Evolutionary conservation across 92 coral and sea anemone genomes (phyloP), one percentile per base, ranked within the genome.

Genomic region (Metridium senile): DNA sequence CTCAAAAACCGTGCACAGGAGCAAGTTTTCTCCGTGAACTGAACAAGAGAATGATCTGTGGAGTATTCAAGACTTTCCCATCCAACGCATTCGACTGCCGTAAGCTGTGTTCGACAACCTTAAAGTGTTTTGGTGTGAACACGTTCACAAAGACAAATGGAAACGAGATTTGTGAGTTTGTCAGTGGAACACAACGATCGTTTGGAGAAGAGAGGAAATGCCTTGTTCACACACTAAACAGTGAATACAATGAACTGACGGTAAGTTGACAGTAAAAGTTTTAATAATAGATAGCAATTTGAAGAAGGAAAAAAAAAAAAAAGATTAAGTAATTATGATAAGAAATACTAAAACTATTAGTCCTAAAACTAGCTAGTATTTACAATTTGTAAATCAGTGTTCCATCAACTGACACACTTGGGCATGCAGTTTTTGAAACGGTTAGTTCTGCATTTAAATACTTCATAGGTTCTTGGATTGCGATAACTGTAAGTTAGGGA

Each of bases 121-220:
- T 63, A n/a, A 63, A 63, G 33, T 63, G 69, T 39, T 63, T 63
- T 39, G 11, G 32, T 13, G 22, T 31, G n/a, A 63, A 63, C 69
- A n/a, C 6, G 2, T 63, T 27, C 27, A 26, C 27, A 31, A 63
- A 30, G 3, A 17, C 16, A 10, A 63, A 63, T 63, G 69, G 69
- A 9, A 31, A 29, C 27, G 69, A 63, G n/a, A 31, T 63, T 11
- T 63, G 69, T 29, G 69, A 63, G 27, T 63, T 63, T 16, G 43
- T 63, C 45, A 27, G 17, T 11, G 69, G 69, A n/a, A 11, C 69
- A n/a, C 11, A 23, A 8, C 32, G 27, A 1, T 63, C 69, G 29
- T 63, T 63, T 29, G 43, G 13, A 0, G 45, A 63, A 2, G 43
- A 63, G 16, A 63, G 69, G 11, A 8, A 28, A 7, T 54, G 61